These are phyloP conservation scores for Semaprochilodus insignis DNA, from an alignment of 2,797 vertebrate genomes.

Conservation along the genomic window DNA sequence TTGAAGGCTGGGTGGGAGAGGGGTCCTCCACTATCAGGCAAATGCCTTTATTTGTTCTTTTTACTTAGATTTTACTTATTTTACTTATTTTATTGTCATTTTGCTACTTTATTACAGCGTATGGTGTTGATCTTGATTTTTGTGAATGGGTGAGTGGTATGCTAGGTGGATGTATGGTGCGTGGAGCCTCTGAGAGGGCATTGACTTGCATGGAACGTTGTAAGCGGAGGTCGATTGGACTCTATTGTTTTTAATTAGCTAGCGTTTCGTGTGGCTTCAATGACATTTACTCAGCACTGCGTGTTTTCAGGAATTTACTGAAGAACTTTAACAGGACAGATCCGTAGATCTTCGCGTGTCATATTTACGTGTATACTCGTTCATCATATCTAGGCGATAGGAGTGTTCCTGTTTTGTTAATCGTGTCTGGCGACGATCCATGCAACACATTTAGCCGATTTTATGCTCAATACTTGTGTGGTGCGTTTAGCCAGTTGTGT, in stretches of 20 bases:
- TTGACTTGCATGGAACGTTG: background rate
- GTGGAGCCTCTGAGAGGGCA: constrained; percentile 12
- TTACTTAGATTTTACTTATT: constrained; percentile 24
- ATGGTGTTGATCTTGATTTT: constrained; percentile 42
- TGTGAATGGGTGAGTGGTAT: constrained; percentile 26
- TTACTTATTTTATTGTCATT: constrained; percentile 22
- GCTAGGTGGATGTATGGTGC: constrained; percentile 26
- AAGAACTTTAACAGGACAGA: background rate
- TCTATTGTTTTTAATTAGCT: background rate
- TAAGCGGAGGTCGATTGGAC: constrained; percentile 1
- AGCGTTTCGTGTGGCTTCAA: background rate
- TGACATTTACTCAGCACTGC: constrained; percentile 29
- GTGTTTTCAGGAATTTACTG: constrained; percentile 2
- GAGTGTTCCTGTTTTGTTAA: background rate
- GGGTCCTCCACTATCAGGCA: background rate
- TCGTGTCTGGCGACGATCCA: background rate
- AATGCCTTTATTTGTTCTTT: background rate
- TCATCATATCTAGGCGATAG: background rate
- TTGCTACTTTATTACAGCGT: constrained; percentile 27
- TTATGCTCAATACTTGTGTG: background rate
- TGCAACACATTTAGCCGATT: background rate
- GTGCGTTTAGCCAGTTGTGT: background rate
- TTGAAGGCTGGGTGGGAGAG: background rate
- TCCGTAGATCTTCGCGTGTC: background rate
- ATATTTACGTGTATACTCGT: background rate